Evolutionary conservation across 2,888 invertebrate genomes (phyloP).

Genomic region (Lutraria lutraria): DNA sequence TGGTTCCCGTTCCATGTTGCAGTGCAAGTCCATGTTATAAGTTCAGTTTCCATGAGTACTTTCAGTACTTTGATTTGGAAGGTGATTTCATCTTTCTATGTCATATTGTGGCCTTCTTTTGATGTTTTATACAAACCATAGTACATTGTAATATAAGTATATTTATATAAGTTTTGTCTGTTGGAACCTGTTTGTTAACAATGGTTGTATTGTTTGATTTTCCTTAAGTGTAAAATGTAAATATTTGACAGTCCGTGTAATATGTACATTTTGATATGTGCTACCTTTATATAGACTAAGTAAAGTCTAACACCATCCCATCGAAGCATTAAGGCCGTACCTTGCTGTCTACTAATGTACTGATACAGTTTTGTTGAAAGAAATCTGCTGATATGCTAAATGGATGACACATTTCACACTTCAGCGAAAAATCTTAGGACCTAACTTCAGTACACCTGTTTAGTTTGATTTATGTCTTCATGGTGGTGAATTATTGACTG

Average conservation of each 20-base stretch:
- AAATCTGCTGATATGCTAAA: too few relatives aligned
- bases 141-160: not conserved
- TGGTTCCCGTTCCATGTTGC: too few relatives aligned
- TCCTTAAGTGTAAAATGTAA: not conserved
- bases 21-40: too few relatives aligned
- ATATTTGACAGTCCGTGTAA: constrained; percentile 6
- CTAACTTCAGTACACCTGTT: not conserved
- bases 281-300: not conserved
- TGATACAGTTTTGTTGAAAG: too few relatives aligned
- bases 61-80: too few relatives aligned
- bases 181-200: not conserved
- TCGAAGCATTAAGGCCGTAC: too few relatives aligned
- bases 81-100: too few relatives aligned
- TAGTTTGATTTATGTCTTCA: not conserved
- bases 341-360: too few relatives aligned
- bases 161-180: not conserved
- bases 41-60: too few relatives aligned
- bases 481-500: not conserved
- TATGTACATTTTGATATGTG: not conserved
- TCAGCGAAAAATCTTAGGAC: not conserved
- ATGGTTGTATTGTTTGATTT: constrained; percentile 16
- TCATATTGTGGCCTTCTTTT: not conserved
- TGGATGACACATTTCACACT: not conserved
- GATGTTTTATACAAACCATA: not conserved
- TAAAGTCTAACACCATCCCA: not conserved